These are phyloP conservation scores for Eciton burchellii DNA, from an alignment of 1,140 invertebrate genomes.

Conservation along the genomic window DNA sequence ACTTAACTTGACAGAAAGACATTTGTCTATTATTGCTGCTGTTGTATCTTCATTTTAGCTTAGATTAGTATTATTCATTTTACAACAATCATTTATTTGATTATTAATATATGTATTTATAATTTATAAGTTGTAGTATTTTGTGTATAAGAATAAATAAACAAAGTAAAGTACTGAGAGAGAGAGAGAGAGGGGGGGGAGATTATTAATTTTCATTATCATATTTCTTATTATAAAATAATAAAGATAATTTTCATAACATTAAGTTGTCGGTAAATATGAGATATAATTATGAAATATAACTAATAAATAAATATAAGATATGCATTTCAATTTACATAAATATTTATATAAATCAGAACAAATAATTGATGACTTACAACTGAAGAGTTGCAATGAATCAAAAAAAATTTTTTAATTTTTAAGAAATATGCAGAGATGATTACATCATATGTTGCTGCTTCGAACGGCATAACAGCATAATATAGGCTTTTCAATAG, in stretches of 20 bases:
- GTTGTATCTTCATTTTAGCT: not conserved
- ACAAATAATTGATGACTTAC: not conserved
- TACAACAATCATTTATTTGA: conserved; percentile 50
- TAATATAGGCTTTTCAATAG: not conserved
- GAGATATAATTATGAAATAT: too few relatives aligned
- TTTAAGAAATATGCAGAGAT: not conserved
- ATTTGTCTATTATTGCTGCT: not conserved
- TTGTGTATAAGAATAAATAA: conserved; percentile 19
- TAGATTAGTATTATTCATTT: conserved; percentile 17
- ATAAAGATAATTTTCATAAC: too few relatives aligned
- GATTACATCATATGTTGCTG: not conserved
- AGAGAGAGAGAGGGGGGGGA: too few relatives aligned
- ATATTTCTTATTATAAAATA: not conserved
- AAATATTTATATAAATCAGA: not conserved
- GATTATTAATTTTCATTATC: not conserved
- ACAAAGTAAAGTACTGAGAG: not conserved
- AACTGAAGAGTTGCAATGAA: not conserved
- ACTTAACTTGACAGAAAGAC: not conserved
- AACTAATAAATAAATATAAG: too few relatives aligned
- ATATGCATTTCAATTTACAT: too few relatives aligned
- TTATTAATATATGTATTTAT: conserved; percentile 60
- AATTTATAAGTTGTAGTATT: conserved; percentile 65
- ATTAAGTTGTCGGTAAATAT: too few relatives aligned
- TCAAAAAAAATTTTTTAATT: not conserved
- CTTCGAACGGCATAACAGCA: not conserved